Percentiles rank a stretch among this genome's conserved stretches.
Conservation (phyloP, 1,140 invertebrate genomes). For the Aradophagus sp. region DNA sequence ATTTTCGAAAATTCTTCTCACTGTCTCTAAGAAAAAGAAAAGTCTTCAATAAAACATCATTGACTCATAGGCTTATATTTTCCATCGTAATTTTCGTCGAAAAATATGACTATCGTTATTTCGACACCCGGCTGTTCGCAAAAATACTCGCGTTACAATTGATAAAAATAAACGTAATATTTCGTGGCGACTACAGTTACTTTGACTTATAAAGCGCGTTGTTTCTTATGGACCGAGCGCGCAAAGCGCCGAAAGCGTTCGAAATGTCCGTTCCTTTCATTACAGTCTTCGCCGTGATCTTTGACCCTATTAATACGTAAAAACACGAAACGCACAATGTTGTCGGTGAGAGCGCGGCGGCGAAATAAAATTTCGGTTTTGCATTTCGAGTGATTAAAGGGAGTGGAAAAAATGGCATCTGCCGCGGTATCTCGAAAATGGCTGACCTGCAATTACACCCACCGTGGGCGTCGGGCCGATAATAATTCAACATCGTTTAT, state of each 20-base stretch:
- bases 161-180: too few relatives aligned
- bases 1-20: too few relatives aligned
- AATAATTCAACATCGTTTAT: slow-evolving; percentile 74
- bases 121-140: too few relatives aligned
- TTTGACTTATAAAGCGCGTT: too few relatives aligned
- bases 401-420: slow-evolving; percentile 48
- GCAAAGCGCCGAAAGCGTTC: slow-evolving; percentile 2
- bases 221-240: too few relatives aligned
- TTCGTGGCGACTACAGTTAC: too few relatives aligned
- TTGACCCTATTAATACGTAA: slow-evolving; percentile 35
- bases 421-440: slow-evolving; percentile 50
- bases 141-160: too few relatives aligned
- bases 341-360: slow-evolving; percentile 3
- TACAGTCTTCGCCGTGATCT: slow-evolving; percentile 13
- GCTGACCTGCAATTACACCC: slow-evolving; percentile 56
- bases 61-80: too few relatives aligned
- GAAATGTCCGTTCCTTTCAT: slow-evolving; percentile 9
- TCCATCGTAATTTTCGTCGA: too few relatives aligned
- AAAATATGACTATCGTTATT: too few relatives aligned
- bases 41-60: too few relatives aligned
- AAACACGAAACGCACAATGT: slow-evolving; percentile 10
- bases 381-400: slow-evolving; percentile 47
- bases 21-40: too few relatives aligned
- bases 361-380: slow-evolving; percentile 35
- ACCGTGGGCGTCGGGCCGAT: slow-evolving; percentile 58